phyloP scores from a whole-genome alignment of 2,888 invertebrate species.

The Pristionchus entomophagus region DNA sequence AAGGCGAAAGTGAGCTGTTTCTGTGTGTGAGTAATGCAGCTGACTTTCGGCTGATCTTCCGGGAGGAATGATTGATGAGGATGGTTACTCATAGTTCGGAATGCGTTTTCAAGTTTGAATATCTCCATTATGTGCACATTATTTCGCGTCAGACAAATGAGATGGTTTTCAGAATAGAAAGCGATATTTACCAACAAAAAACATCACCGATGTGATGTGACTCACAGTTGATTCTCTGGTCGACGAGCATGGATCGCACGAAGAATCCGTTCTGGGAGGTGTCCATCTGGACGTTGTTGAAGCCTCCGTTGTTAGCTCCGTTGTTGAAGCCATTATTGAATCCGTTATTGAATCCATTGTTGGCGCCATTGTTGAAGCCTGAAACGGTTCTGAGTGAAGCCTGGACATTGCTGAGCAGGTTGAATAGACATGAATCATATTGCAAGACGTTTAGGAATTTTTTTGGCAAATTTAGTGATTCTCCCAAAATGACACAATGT shows the following conservation, averaged over 20 bases:
- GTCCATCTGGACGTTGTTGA: conserved; percentile 22
- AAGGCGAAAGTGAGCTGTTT: conserved; percentile 14
- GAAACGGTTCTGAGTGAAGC: too few species aligned
- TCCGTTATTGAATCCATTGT: neutral
- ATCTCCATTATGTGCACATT: too few species aligned
- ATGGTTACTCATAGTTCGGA: too few species aligned
- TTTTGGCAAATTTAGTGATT: too few species aligned
- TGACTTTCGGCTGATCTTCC: neutral
- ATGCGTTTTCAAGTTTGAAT: too few species aligned
- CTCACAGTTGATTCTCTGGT: conserved; percentile 62
- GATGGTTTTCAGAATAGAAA: neutral
- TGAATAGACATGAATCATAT: too few species aligned
- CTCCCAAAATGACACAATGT: too few species aligned
- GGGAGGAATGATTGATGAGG: neutral
- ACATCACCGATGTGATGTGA: neutral
- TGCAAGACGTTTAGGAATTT: too few species aligned
- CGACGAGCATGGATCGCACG: conserved; percentile 59
- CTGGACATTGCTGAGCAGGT: too few species aligned
- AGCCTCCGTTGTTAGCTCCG: neutral
- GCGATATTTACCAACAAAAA: neutral
- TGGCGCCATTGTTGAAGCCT: conserved; percentile 2
- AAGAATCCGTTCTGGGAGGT: conserved; percentile 36
- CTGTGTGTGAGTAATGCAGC: neutral
- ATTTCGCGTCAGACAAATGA: neutral
- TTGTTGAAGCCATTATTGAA: neutral